phyloP scores from a whole-genome alignment of 1,140 invertebrate genomes.

The Drosophila pandora region DNA sequence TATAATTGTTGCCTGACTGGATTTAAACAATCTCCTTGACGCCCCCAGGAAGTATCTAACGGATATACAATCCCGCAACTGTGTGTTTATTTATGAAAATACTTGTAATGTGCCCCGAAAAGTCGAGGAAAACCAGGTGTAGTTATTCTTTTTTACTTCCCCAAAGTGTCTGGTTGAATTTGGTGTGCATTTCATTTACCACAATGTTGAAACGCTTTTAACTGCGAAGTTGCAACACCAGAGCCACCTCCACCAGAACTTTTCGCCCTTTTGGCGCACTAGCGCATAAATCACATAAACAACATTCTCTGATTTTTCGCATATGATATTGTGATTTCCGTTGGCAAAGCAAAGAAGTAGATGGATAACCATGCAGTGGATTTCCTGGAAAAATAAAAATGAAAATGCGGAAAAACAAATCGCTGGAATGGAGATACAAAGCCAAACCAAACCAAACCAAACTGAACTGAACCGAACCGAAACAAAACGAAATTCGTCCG shows the following conservation, averaged over 20 bases:
- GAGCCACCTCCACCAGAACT: background rate
- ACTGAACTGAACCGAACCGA: conserved; percentile 3
- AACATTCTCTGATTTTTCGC: conserved; percentile 76
- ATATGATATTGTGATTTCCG: conserved; percentile 73
- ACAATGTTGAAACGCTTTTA: conserved; percentile 60
- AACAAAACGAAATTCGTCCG: conserved; percentile 23
- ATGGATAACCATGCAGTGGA: conserved; percentile 23
- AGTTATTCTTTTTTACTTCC: conserved; percentile 1
- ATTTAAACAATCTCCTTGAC: conserved; percentile 6
- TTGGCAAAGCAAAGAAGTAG: conserved; percentile 18
- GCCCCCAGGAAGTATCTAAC: conserved; percentile 16
- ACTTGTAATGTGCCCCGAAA: conserved; percentile 13
- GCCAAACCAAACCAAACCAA: conserved; percentile 1
- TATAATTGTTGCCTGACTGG: conserved; percentile 53
- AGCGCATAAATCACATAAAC: conserved; percentile 75
- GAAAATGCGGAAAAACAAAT: conserved; percentile 28
- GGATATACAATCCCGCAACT: conserved; percentile 48
- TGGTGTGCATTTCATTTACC: conserved; percentile 74
- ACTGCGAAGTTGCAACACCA: conserved; percentile 30
- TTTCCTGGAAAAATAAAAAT: conserved; percentile 18
- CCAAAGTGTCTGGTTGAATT: conserved; percentile 50
- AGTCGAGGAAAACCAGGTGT: background rate
- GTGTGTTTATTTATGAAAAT: conserved; percentile 68
- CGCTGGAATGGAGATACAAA: conserved; percentile 15
- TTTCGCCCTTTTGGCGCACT: conserved; percentile 18